Conservation (phyloP, 2,113 vertebrate species). For the Mobula hypostoma region DNA sequence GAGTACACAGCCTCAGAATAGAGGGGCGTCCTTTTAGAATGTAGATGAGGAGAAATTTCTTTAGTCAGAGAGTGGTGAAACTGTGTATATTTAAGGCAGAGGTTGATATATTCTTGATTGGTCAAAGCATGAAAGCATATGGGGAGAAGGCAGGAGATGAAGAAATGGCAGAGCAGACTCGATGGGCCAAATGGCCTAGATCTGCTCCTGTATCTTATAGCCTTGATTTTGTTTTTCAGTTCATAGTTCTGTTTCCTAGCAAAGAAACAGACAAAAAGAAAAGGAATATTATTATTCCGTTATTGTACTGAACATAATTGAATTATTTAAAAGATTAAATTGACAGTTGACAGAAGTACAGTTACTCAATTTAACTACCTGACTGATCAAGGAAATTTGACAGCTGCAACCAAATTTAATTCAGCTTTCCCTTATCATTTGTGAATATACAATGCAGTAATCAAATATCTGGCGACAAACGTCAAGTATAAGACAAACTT, state of each 20-base stretch:
- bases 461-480: not conserved
- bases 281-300: not conserved
- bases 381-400: not conserved
- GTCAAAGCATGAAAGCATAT: too few species aligned
- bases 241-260: not conserved
- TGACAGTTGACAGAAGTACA: not conserved
- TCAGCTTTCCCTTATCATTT: not conserved
- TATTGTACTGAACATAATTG: not conserved
- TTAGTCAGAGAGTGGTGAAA: too few species aligned
- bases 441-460: not conserved
- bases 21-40: too few species aligned
- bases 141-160: too few species aligned
- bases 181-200: too few species aligned
- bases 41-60: too few species aligned
- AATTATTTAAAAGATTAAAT: constrained; percentile 26
- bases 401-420: not conserved
- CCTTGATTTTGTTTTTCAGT: not conserved
- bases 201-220: too few species aligned
- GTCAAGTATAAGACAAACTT: not conserved
- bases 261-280: not conserved
- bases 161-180: too few species aligned
- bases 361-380: not conserved
- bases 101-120: too few species aligned
- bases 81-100: too few species aligned
- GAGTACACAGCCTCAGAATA: too few species aligned